Conservation (phyloP, 1,140 invertebrate genomes). For the Gonioctena quinquepunctata region DNA sequence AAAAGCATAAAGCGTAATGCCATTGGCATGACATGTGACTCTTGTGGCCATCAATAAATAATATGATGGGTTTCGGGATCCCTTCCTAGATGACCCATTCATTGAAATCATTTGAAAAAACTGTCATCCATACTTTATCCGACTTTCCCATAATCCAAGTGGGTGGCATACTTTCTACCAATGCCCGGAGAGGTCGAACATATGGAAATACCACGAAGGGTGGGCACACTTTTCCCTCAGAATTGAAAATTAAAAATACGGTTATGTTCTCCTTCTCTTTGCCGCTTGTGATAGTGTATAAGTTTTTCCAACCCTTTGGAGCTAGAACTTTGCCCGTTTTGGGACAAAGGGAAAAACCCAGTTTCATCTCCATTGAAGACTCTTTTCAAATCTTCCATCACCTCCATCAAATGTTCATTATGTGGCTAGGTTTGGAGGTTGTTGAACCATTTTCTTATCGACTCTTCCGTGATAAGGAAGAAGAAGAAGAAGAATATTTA, state of each 20-base stretch:
- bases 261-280: neutral
- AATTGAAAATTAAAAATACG: neutral
- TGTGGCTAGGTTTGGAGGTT: no score
- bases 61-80: neutral
- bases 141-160: conserved; percentile 43
- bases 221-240: conserved; percentile 1
- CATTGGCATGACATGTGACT: conserved; percentile 6
- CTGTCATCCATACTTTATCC: conserved; percentile 50
- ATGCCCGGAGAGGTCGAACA: conserved; percentile 25
- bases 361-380: neutral
- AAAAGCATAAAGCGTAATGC: neutral
- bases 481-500: no score
- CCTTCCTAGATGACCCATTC: neutral
- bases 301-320: no score
- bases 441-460: no score
- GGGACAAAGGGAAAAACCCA: neutral
- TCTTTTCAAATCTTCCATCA: neutral
- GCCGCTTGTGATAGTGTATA: no score
- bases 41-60: neutral
- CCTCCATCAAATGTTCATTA: neutral
- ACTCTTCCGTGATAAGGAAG: conserved; percentile 17
- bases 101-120: neutral
- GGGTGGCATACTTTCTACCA: conserved; percentile 36
- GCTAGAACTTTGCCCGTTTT: neutral
- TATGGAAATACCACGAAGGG: conserved; percentile 37